Evolutionary conservation across 2,113 vertebrate species (phyloP).

Genomic region (Seriola aureovittata): DNA sequence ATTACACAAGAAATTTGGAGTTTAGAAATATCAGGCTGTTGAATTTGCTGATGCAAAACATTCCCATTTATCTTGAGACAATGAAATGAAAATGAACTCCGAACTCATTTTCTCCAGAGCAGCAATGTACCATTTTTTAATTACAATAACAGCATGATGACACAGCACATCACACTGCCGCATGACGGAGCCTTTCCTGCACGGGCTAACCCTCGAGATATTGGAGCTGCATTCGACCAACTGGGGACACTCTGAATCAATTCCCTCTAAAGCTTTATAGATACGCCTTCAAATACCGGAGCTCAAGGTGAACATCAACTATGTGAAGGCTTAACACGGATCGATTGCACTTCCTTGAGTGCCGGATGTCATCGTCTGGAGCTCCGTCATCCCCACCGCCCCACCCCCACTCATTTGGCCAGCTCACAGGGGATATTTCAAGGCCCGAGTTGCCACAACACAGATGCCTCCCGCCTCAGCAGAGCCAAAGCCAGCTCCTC

Average conservation of each 20-base stretch:
- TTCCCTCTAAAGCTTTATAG: slow-evolving; percentile 35
- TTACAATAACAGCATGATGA: slow-evolving; percentile 1
- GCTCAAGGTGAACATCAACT: slow-evolving; percentile 32
- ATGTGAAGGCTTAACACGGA: slow-evolving; percentile 3
- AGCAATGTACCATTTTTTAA: not conserved
- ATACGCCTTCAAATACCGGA: slow-evolving; percentile 20
- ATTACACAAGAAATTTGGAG: not conserved
- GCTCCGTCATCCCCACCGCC: not conserved
- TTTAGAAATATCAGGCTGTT: too few relatives aligned
- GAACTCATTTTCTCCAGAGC: not conserved
- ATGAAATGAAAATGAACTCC: not conserved
- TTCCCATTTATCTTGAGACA: not conserved
- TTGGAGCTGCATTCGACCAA: not conserved
- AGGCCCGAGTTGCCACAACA: slow-evolving; percentile 12
- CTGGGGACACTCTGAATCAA: not conserved
- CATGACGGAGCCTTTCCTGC: not conserved
- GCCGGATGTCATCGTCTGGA: slow-evolving; percentile 9
- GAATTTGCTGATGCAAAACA: not conserved
- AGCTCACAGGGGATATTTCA: slow-evolving; percentile 48
- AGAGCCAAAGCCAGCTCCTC: slow-evolving; percentile 6
- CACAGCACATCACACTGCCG: slow-evolving; percentile 6
- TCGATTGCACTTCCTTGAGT: slow-evolving; percentile 4
- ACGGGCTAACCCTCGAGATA: not conserved
- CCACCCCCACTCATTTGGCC: slow-evolving; percentile 10
- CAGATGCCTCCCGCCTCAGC: slow-evolving; percentile 22